Evolutionary conservation across 2,797 vertebrate genomes (phyloP), one percentile per base, ranked within the genome.

Genomic region (Fistularia commersonii): DNA sequence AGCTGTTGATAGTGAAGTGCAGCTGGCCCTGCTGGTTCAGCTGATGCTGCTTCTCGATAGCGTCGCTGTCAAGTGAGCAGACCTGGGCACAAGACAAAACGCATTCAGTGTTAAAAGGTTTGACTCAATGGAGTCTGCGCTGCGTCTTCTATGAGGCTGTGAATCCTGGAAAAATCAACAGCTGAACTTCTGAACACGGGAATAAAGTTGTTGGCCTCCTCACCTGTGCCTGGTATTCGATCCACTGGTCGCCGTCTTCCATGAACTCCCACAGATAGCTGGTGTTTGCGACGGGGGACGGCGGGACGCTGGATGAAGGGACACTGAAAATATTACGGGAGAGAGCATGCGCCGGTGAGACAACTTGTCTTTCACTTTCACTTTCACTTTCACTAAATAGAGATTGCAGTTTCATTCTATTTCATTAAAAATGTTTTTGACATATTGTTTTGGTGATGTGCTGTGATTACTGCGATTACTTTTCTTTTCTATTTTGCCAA

Each of bases 241-340:
- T 73, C 88, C 88, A 90, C 8, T 43, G 10, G 1, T 82, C 83
- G 42, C 82, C 61, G 0, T 85, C 69, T 35, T 41, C 86, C 79
- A 84, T 77, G 44, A 85, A 88, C 67, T 90, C 82, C 87, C 87
- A 90, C 56, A 13, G 75, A 47, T 8, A 52, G 10, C 38, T 33
- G 45, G 11, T 48, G 42, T 31, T 48, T 7, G 14, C 8, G 35
- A 11, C 47, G 54, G 5, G 57, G 11, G n/a, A 41, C 35, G 23
- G 43, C 6, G 1, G 5, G n/a, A 12, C 65, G 54, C 54, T 44
- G 6, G 43, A 11, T 0, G 49, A 31, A 31, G 0, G 0, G 32
- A 54, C 4, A 54, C 70, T 80, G 51, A 3, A 50, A 15, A 41
- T 33, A 60, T n/a, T 57, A 11, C 6, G 44, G 35, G 5, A 49